Base-by-base conservation (phyloP, 92 coral and sea anemone species). In the Siderastrea radians region DNA sequence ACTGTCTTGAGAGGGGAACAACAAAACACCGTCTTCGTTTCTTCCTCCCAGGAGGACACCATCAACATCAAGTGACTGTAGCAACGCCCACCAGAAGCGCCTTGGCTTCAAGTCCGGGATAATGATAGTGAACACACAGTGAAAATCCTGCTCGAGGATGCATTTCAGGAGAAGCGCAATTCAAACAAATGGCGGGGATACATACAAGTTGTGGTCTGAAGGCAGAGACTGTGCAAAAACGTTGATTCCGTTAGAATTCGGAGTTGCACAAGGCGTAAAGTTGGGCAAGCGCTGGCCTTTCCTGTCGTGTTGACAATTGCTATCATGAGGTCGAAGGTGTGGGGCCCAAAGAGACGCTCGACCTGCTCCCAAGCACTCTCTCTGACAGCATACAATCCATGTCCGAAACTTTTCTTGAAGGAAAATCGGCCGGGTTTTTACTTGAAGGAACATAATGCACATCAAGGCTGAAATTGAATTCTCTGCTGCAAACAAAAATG, bases 251-350 rank as follows among this genome's bases (percentile, higher is more conserved):
- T 6, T n/a, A 38, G 81, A 77, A 7, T 3, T n/a, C 67, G 94
- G 89, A 6, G 92, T 87, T 10, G 95, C 87, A 70, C 84, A 77
- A 12, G 92, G 95, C 3, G 93, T 85, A 75, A 53, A 92, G 53
- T 89, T 91, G 0, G 93, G 80, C 0, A 89, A 72, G 15, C 19
- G 9, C 58, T 2, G 77, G 19, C 60, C 77, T 19, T 0, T 49
- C 9, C 72, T 43, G 43, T 68, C 43, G n/a, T 49, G 72, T 19
- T 53, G 51, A 50, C 4, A 78, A 59, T 11, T 59, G 46, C n/a
- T 26, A 26, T 26, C 38, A 26, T 26, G 38, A 26, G 38, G 38
- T 26, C 38, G 38, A 26, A 26, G 38, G 38, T 26, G 38, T 26
- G 38, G 38, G 38, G 38, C 38, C 38, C 38, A 26, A 26, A 26